These are phyloP conservation scores for Melipona beecheii DNA, from an alignment of 2,888 invertebrate genomes.

Conservation along the genomic window DNA sequence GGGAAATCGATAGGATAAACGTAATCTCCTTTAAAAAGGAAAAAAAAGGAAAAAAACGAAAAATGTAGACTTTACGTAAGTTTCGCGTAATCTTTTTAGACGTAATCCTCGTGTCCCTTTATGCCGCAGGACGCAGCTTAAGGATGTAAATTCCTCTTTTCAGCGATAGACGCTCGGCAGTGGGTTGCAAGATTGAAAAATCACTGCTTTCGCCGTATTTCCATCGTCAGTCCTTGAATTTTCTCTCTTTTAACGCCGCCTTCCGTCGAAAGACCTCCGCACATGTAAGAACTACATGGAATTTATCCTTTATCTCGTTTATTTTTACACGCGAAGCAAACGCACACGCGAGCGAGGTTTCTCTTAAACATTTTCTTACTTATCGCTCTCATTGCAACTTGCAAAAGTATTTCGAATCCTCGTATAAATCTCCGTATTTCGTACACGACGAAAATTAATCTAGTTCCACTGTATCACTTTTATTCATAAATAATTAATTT, in stretches of 20 bases:
- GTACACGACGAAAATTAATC: too few species aligned
- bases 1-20: conserved; percentile 3
- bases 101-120: conserved; percentile 13
- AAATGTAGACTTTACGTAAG: conserved; percentile 13
- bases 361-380: neutral
- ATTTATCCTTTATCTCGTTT: neutral
- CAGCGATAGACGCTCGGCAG: conserved; percentile 4
- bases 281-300: neutral
- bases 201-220: conserved; percentile 13
- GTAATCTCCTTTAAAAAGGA: conserved; percentile 4
- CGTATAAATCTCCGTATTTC: too few species aligned
- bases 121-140: conserved; percentile 18
- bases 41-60: too few species aligned
- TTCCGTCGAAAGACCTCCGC: neutral
- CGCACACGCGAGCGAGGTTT: neutral
- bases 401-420: neutral
- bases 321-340: neutral
- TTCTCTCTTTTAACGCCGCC: neutral
- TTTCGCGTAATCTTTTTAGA: conserved; percentile 7
- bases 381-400: neutral
- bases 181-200: conserved; percentile 26
- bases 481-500: too few species aligned
- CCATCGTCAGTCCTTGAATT: neutral
- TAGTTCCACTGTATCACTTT: too few species aligned
- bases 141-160: conserved; percentile 22